A percentile compares a stretch with the other conserved stretches of the same genome.
These are phyloP conservation scores for Amphipoea lucens DNA, from an alignment of 2,888 invertebrate genomes.

Conservation along the genomic window DNA sequence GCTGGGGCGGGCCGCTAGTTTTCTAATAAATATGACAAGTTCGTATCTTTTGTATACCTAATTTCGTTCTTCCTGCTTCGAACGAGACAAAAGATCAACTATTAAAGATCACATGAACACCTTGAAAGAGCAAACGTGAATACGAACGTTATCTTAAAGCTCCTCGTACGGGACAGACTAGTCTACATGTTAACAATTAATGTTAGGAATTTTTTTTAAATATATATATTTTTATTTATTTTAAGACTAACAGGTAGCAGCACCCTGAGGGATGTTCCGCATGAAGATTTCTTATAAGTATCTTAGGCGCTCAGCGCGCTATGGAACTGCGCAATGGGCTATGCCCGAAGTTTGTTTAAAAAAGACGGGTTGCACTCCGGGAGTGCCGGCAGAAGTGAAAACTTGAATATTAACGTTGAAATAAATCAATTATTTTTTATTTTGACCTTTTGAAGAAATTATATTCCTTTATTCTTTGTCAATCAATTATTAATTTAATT, in stretches of 20 bases:
- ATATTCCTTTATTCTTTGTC: too few species aligned
- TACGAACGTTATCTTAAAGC: neutral
- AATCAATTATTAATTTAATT: too few species aligned
- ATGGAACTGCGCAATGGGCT: neutral
- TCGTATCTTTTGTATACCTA: neutral
- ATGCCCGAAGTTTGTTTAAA: neutral
- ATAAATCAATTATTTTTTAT: too few species aligned
- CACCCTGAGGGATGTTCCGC: neutral
- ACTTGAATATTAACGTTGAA: too few species aligned
- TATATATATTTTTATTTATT: too few species aligned
- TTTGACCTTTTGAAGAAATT: too few species aligned
- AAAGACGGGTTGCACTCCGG: too few species aligned
- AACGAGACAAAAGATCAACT: slow-evolving; percentile 17
- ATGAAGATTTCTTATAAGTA: neutral
- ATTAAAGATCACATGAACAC: slow-evolving; percentile 23
- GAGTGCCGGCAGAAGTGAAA: too few species aligned
- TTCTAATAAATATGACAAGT: neutral
- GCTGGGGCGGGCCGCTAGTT: too few species aligned
- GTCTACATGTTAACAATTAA: neutral
- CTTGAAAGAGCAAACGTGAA: slow-evolving; percentile 6
- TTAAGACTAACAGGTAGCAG: neutral
- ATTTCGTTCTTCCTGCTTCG: neutral
- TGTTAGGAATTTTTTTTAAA: too few species aligned
- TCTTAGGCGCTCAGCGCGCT: neutral
- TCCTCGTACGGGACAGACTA: neutral